Conservation (phyloP, 2,797 vertebrate genomes). For the Clarias pachynema region DNA sequence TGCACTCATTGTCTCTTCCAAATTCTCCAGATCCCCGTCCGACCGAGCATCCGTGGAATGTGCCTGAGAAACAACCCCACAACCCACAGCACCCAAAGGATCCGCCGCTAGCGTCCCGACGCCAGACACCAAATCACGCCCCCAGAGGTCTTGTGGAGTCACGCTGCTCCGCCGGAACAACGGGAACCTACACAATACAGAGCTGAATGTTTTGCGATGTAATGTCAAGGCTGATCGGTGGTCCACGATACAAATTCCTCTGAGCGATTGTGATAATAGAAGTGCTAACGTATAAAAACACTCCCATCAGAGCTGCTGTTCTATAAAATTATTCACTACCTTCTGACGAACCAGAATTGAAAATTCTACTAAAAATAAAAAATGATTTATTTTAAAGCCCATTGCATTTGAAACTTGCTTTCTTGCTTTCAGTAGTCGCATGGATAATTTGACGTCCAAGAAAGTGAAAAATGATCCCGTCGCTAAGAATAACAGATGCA, state of each 20-base stretch:
- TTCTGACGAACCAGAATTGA: neutral
- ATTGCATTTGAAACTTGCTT: neutral
- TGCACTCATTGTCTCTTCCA: no score
- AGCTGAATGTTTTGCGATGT: no score
- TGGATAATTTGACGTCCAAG: neutral
- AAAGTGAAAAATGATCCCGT: conserved; percentile 3
- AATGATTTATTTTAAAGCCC: neutral
- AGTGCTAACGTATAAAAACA: neutral
- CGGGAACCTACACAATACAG: no score
- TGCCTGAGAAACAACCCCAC: no score
- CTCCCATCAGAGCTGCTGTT: neutral
- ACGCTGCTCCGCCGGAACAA: no score
- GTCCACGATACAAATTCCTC: neutral
- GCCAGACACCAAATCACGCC: no score
- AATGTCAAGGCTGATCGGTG: no score
- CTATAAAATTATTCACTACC: neutral
- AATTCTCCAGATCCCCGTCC: no score
- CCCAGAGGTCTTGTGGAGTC: no score
- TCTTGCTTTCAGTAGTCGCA: neutral
- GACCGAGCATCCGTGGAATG: no score
- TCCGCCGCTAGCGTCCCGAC: no score
- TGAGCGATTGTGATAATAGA: neutral
- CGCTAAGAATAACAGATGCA: neutral
- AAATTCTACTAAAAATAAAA: neutral
- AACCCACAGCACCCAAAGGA: no score